Evolutionary conservation across 2,888 invertebrate genomes (phyloP), one percentile per base, ranked within the genome.

Genomic region (Caenorhabditis sinica): DNA sequence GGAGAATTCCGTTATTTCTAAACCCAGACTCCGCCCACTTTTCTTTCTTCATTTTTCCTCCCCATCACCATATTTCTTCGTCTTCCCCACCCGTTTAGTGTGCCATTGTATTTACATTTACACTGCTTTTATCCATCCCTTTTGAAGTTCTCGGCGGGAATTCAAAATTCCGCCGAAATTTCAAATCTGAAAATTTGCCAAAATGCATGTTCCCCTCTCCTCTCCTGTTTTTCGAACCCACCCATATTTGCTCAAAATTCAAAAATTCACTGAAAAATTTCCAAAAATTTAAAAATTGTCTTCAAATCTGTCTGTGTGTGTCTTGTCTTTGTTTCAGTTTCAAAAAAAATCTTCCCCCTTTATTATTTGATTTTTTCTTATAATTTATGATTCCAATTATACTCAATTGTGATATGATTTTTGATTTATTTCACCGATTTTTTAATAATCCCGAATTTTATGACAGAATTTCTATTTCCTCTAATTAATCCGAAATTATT

Each of bases 1-100:
- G 93, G 93, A 80, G 93, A 92, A 83, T 93, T 93, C 88, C 89
- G 93, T 71, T 93, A 93, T 86, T 93, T 93, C 83, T 93, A 85
- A 61, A 23, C n/a, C n/a, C 23, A 20, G 30, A 28, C n/a, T 53
- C 43, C 9, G 15, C 43, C 28, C n/a, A 45, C 23, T 36, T 40
- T 28, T 43, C 3, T 36, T 30, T 30, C 30, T 36, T 8, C 40
- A 33, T 45, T 45, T 45, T 53, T 40, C 36, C 17, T n/a, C 49
- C 63, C 9, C 40, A 56, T 72, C 43, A 49, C 49, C 20, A 9
- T 6, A 1, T 33, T 45, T 23, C 49, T 23, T 4, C 60, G 30
- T 23, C 40, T 28, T 23, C 40, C 56, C n/a, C 25, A 33, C 28
- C 75, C 69, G 71, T 63, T 65, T 68, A 60, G 73, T 71, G 68